Percentiles rank a stretch among this genome's conserved stretches.
Evolutionary conservation across 2,113 vertebrate species (phyloP).

Genomic region (Aspidoscelis tigris): DNA sequence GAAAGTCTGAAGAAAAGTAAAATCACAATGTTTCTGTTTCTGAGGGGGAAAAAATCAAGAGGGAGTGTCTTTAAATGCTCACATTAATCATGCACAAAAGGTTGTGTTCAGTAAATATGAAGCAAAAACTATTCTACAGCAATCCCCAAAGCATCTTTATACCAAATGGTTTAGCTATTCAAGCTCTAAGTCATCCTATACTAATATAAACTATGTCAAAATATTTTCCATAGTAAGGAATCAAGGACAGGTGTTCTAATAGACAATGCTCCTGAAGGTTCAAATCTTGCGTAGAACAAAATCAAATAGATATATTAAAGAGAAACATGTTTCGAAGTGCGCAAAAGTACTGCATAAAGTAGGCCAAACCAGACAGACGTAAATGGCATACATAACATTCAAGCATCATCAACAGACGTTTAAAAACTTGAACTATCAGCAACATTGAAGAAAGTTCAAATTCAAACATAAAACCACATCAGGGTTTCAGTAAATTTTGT

Average conservation of each 20-base stretch:
- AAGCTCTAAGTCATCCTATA: background rate
- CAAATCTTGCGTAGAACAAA: constrained; percentile 28
- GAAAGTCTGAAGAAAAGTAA: background rate
- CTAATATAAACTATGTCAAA: background rate
- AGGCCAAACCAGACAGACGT: constrained; percentile 3
- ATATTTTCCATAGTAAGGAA: background rate
- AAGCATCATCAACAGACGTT: background rate
- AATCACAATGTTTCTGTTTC: background rate
- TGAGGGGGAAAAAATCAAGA: background rate
- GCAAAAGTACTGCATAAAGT: background rate
- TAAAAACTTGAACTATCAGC: background rate
- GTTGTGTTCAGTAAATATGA: constrained; percentile 61
- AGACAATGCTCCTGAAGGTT: constrained; percentile 74
- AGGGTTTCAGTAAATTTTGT: background rate
- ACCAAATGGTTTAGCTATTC: background rate
- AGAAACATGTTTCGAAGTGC: background rate
- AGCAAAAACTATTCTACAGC: background rate
- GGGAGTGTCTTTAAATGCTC: constrained; percentile 11
- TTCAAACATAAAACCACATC: background rate
- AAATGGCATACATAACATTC: background rate
- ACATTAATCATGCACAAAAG: constrained; percentile 65
- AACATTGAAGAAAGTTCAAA: background rate
- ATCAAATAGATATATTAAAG: too few relatives aligned
- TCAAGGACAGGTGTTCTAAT: background rate
- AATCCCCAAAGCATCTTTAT: background rate